phyloP scores from a whole-genome alignment of 2,888 invertebrate species.

The Euplagia quadripunctaria region DNA sequence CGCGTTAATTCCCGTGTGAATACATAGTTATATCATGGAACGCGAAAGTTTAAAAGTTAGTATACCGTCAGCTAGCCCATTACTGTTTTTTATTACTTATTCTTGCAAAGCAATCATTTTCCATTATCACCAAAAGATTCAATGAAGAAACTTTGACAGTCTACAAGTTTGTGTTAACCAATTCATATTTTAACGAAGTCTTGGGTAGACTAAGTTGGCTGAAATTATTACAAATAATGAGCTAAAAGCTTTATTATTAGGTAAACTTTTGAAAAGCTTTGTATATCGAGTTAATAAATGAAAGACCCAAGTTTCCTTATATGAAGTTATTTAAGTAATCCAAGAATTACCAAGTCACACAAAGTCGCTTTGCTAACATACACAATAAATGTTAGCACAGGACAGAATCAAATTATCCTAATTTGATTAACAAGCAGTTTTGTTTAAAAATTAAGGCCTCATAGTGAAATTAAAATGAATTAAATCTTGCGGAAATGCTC shows the following conservation, averaged over 20 bases:
- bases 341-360: not conserved
- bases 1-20: no score
- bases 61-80: no score
- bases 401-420: slow-evolving; percentile 12
- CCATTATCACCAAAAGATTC: no score
- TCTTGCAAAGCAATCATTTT: no score
- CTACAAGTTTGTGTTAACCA: not conserved
- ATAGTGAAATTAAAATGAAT: slow-evolving; percentile 6
- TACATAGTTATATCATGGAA: no score
- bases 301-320: not conserved
- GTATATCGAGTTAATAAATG: not conserved
- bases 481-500: not conserved
- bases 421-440: not conserved
- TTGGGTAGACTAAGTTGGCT: not conserved
- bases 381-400: slow-evolving; percentile 4
- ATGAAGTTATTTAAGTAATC: not conserved
- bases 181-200: not conserved
- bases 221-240: not conserved
- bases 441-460: slow-evolving; percentile 1
- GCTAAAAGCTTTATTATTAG: not conserved
- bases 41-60: no score
- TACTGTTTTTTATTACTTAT: no score
- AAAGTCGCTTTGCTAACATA: slow-evolving; percentile 10
- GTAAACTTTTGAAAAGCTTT: no score
- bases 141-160: no score